Percentiles rank a stretch among this genome's conserved stretches.
Evolutionary conservation across 2,113 vertebrate species (phyloP).

Genomic region (Bettongia penicillata): DNA sequence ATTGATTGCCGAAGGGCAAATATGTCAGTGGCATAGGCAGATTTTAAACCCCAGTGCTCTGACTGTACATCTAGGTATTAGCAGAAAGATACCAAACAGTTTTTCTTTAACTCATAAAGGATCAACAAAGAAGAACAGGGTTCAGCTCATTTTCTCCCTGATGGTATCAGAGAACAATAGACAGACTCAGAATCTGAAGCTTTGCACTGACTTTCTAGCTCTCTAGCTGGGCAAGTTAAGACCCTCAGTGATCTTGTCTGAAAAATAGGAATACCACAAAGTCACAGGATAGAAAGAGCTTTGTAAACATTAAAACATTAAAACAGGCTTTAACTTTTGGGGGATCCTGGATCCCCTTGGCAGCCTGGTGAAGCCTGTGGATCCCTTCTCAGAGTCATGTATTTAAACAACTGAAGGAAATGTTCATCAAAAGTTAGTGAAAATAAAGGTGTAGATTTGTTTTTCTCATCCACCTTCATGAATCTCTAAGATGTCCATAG

Average conservation of each 20-base stretch:
- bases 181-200: not conserved
- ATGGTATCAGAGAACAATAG: not conserved
- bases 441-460: not conserved
- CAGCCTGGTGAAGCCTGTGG: not conserved
- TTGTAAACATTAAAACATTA: not conserved
- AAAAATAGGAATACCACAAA: not conserved
- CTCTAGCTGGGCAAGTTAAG: not conserved
- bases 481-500: not conserved
- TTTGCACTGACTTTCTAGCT: not conserved
- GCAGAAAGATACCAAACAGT: not conserved
- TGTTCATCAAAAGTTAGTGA: not conserved
- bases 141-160: not conserved
- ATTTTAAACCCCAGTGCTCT: not conserved
- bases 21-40: not conserved
- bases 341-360: not conserved
- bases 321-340: not conserved
- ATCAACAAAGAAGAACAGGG: not conserved
- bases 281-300: not conserved
- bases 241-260: not conserved
- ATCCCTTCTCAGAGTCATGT: not conserved
- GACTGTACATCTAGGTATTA: not conserved
- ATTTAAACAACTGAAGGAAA: not conserved
- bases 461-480: too few relatives aligned
- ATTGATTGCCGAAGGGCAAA: not conserved
- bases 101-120: not conserved